Conservation (phyloP, 2,888 invertebrate species). For the Ptilodon capucinus region DNA sequence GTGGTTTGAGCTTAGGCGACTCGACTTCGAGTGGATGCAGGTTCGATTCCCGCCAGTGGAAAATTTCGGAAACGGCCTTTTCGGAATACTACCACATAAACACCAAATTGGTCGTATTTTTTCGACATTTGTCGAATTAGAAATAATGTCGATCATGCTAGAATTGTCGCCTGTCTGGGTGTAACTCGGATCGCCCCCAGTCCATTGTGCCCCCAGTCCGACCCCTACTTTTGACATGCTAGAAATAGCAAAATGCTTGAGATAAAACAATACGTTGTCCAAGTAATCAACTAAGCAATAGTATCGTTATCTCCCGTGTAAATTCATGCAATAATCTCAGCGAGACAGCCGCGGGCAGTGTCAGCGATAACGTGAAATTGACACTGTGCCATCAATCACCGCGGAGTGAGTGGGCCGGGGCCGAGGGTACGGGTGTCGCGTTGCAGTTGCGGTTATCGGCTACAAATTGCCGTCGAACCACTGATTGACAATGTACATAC, state of each 20-base stretch:
- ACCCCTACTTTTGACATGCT: constrained; percentile 35
- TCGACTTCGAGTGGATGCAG: too few species aligned
- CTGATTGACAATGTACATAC: constrained; percentile 61
- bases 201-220: too few species aligned
- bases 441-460: constrained; percentile 73
- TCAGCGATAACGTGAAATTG: constrained; percentile 68
- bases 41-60: too few species aligned
- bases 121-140: too few species aligned
- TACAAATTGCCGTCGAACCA: constrained; percentile 71
- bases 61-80: too few species aligned
- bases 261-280: constrained; percentile 31
- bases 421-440: constrained; percentile 58
- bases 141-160: too few species aligned
- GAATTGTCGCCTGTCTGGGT: too few species aligned
- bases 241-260: constrained; percentile 39
- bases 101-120: too few species aligned
- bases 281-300: constrained; percentile 24
- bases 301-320: constrained; percentile 30
- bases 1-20: too few species aligned
- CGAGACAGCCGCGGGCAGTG: constrained; percentile 45
- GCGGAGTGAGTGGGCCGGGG: constrained; percentile 59
- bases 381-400: constrained; percentile 73
- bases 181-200: too few species aligned
- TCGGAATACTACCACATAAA: too few species aligned
- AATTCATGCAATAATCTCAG: constrained; percentile 56